These are phyloP conservation scores for Urechis unicinctus DNA, from an alignment of 2,888 invertebrate species.

Conservation along the genomic window DNA sequence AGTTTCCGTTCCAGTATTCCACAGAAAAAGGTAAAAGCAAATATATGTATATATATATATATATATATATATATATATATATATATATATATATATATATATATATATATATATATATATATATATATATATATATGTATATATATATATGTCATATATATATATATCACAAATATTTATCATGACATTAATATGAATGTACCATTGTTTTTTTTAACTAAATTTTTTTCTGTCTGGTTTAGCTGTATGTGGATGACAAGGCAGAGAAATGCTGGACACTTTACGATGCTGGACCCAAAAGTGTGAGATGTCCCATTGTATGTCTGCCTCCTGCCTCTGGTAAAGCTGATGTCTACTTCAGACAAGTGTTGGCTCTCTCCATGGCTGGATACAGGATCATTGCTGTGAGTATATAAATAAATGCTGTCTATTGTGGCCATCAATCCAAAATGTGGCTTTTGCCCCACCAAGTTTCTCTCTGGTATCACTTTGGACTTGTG, in stretches of 20 bases:
- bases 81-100: too few species aligned
- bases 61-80: too few species aligned
- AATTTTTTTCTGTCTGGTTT: slow-evolving; percentile 5
- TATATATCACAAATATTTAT: not conserved
- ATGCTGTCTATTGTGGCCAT: too few species aligned
- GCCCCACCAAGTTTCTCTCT: too few species aligned
- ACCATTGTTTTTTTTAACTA: not conserved
- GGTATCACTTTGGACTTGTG: too few species aligned
- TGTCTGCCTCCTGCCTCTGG: slow-evolving; percentile 85
- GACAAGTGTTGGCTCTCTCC: slow-evolving; percentile 72
- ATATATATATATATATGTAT: too few species aligned
- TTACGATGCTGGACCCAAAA: slow-evolving; percentile 80
- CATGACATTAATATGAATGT: not conserved
- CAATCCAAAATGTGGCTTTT: not conserved
- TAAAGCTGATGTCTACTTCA: slow-evolving; percentile 79
- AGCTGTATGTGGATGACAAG: slow-evolving; percentile 65
- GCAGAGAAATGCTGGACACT: slow-evolving; percentile 79
- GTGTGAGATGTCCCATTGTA: slow-evolving; percentile 70
- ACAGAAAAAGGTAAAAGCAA: slow-evolving; percentile 10
- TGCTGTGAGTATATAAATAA: slow-evolving; percentile 60
- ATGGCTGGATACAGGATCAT: slow-evolving; percentile 77
- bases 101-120: too few species aligned
- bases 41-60: too few species aligned
- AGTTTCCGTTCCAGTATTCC: slow-evolving; percentile 34
- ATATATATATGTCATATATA: too few species aligned